phyloP scores from a whole-genome alignment of 1,140 invertebrate genomes.

The Artemia franciscana region DNA sequence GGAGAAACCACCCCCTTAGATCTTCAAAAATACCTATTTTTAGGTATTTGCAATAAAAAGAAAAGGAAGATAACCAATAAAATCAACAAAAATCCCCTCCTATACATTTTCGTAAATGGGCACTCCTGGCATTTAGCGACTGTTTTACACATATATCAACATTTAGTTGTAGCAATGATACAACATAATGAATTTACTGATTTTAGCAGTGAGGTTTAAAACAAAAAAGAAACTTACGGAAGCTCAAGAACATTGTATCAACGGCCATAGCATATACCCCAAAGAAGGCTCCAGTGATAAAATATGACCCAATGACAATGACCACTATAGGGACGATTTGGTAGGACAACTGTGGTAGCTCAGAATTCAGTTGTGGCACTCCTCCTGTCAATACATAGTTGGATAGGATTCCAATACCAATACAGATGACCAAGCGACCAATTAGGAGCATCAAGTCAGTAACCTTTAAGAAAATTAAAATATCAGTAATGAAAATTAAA shows the following conservation, averaged over 20 bases:
- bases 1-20: too few relatives aligned
- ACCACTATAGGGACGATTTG: slow-evolving; percentile 27
- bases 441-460: slow-evolving; percentile 77
- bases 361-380: slow-evolving; percentile 9
- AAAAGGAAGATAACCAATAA: too few relatives aligned
- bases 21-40: too few relatives aligned
- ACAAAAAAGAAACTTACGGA: slow-evolving; percentile 47
- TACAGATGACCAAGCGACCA: slow-evolving; percentile 61
- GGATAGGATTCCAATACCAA: slow-evolving; percentile 37
- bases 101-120: too few relatives aligned
- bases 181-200: too few relatives aligned
- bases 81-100: too few relatives aligned
- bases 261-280: slow-evolving; percentile 82
- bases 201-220: too few relatives aligned
- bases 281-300: slow-evolving; percentile 74
- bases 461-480: slow-evolving; percentile 29
- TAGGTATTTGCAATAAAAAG: too few relatives aligned
- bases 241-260: slow-evolving; percentile 85
- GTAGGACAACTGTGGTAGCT: slow-evolving; percentile 29
- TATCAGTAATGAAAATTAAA: too few relatives aligned
- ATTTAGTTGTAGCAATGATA: too few relatives aligned
- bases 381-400: slow-evolving; percentile 29
- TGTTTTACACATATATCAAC: too few relatives aligned
- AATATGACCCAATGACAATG: slow-evolving; percentile 30
- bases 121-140: too few relatives aligned